Evolutionary conservation across 2,888 invertebrate species (phyloP).

Genomic region (Eumerus sabulonum): DNA sequence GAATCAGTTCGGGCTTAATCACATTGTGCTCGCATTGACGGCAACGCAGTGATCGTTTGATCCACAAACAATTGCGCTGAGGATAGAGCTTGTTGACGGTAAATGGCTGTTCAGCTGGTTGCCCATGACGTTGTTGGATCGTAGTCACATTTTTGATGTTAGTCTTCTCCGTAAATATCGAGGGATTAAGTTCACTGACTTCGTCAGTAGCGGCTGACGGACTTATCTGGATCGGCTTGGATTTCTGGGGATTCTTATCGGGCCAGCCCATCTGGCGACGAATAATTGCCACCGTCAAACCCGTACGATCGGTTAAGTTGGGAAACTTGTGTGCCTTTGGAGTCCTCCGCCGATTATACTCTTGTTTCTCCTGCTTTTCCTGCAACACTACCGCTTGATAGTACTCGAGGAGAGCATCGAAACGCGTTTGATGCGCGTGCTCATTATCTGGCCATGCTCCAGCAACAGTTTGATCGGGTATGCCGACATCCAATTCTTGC

Average conservation of each 20-base stretch:
- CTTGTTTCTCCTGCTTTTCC: constrained; percentile 93
- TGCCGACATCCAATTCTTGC: constrained; percentile 92
- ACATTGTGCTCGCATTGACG: constrained; percentile 97
- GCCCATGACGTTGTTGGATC: constrained; percentile 90
- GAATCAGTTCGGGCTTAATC: constrained; percentile 94
- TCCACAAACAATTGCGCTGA: constrained; percentile 90
- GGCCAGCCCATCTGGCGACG: constrained; percentile 87
- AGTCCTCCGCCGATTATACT: constrained; percentile 90
- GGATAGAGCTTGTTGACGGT: constrained; percentile 88
- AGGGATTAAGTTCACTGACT: constrained; percentile 87
- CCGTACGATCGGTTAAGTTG: constrained; percentile 91
- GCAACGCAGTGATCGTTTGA: constrained; percentile 94
- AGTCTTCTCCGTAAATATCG: constrained; percentile 88
- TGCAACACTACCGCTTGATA: constrained; percentile 91
- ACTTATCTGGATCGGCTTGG: constrained; percentile 80
- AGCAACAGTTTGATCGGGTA: constrained; percentile 96
- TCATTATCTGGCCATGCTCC: constrained; percentile 95
- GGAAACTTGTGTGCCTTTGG: constrained; percentile 87
- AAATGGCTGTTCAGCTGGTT: constrained; percentile 91
- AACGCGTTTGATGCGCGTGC: constrained; percentile 86
- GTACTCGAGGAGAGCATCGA: constrained; percentile 89
- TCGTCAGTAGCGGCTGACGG: constrained; percentile 84
- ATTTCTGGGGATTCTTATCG: constrained; percentile 81
- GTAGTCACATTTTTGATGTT: constrained; percentile 90
- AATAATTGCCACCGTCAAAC: constrained; percentile 91